Evolutionary conservation across 2,888 invertebrate genomes (phyloP).

Genomic region (Dermolepida albohirtum): DNA sequence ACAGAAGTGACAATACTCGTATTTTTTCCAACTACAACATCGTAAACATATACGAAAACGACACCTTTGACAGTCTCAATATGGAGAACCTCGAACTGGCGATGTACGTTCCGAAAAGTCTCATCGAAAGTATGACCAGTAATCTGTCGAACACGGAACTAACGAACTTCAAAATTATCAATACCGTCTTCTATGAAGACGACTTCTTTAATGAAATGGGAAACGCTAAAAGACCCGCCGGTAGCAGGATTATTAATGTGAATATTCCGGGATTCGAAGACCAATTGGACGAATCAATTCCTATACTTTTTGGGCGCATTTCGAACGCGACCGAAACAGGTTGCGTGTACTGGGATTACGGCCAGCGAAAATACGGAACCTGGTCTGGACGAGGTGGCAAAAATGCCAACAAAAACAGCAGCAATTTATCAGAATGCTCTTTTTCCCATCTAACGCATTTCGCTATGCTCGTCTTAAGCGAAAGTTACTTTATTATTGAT

Average conservation of each 20-base stretch:
- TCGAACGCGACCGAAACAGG: neutral
- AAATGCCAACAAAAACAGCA: neutral
- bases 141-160: conserved; percentile 1
- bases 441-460: conserved; percentile 28
- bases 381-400: conserved; percentile 31
- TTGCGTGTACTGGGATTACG: conserved; percentile 39
- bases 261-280: conserved; percentile 4
- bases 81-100: conserved; percentile 29
- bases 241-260: conserved; percentile 20
- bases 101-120: conserved; percentile 5
- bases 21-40: conserved; percentile 17
- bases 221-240: conserved; percentile 11
- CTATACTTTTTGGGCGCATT: neutral
- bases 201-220: conserved; percentile 10
- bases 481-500: neutral
- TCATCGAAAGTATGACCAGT: neutral
- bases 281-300: neutral
- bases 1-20: neutral
- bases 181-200: conserved; percentile 28
- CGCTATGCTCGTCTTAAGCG: conserved; percentile 26
- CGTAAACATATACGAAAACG: neutral
- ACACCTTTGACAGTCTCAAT: conserved; percentile 12
- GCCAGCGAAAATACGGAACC: conserved; percentile 18
- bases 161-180: conserved; percentile 9
- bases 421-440: conserved; percentile 1